phyloP scores from a whole-genome alignment of 1,140 invertebrate genomes.

The Cecropterus lyciades region DNA sequence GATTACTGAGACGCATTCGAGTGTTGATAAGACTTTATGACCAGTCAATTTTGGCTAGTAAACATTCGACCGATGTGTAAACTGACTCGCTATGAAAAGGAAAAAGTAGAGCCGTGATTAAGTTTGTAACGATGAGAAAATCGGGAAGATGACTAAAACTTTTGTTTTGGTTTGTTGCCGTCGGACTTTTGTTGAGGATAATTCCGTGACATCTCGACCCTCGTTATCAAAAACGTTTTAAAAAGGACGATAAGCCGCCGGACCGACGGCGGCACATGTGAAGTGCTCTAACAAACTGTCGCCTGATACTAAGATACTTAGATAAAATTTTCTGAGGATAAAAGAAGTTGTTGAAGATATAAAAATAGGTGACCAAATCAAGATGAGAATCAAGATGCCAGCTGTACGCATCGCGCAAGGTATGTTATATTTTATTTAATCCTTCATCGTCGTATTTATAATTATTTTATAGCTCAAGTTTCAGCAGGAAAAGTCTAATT shows the following conservation, averaged over 20 bases:
- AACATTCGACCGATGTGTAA: conserved; percentile 53
- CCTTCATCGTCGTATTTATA: conserved; percentile 1
- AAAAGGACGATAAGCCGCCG: conserved; percentile 71
- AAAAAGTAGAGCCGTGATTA: conserved; percentile 67
- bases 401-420: conserved; percentile 97
- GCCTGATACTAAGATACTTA: conserved; percentile 65
- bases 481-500: no score
- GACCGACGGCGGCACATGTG: conserved; percentile 77
- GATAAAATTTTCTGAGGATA: conserved; percentile 73
- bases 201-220: conserved; percentile 64
- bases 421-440: conserved; percentile 66
- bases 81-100: conserved; percentile 71
- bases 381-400: conserved; percentile 98
- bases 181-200: conserved; percentile 67
- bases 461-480: neutral
- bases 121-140: conserved; percentile 52
- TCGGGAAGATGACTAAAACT: conserved; percentile 66
- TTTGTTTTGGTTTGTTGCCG: conserved; percentile 57
- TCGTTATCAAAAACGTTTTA: conserved; percentile 72
- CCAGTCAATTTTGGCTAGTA: conserved; percentile 60
- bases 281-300: conserved; percentile 70
- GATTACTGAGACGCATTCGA: conserved; percentile 70
- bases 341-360: conserved; percentile 76
- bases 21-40: conserved; percentile 76
- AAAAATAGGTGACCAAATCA: conserved; percentile 86